Percentiles rank a stretch among this genome's conserved stretches.
Evolutionary conservation across 30 jellyfish, hydroid and myxozoan species (phyloP).

Genomic region (Aurelia coerulea): DNA sequence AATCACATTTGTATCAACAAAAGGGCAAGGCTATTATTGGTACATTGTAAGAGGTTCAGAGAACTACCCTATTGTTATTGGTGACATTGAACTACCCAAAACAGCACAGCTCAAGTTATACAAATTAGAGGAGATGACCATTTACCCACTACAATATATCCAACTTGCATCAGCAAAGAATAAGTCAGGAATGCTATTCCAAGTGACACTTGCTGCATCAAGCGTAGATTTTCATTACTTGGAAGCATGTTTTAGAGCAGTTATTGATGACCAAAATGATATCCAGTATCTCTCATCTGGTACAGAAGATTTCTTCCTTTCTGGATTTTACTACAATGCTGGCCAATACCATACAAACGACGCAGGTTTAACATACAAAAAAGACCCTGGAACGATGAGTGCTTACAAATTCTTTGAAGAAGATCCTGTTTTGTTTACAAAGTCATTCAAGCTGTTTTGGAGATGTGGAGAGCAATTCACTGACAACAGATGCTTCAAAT

Average conservation of each 20-base stretch:
- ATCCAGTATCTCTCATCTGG: conserved; percentile 87
- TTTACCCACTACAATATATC: conserved; percentile 49
- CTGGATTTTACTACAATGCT: conserved; percentile 77
- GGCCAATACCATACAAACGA: conserved; percentile 81
- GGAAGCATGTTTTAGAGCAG: conserved; percentile 84
- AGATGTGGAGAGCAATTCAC: conserved; percentile 69
- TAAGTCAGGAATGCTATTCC: conserved; percentile 65
- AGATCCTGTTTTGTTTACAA: conserved; percentile 73
- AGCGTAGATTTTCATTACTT: conserved; percentile 72
- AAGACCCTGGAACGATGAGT: conserved; percentile 87
- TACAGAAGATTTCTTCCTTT: conserved; percentile 85
- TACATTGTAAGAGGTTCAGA: conserved; percentile 79
- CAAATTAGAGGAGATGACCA: conserved; percentile 37
- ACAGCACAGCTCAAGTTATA: conserved; percentile 67
- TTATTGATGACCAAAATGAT: conserved; percentile 42
- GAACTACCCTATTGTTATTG: conserved; percentile 74
- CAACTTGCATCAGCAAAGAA: conserved; percentile 58
- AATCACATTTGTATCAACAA: conserved; percentile 54
- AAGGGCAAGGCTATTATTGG: conserved; percentile 68
- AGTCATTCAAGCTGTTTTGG: conserved; percentile 80
- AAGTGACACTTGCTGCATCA: conserved; percentile 77
- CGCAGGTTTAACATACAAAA: conserved; percentile 75
- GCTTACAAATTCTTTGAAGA: conserved; percentile 87
- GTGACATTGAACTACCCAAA: conserved; percentile 79
- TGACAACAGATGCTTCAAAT: conserved; percentile 52